These are phyloP conservation scores for Thymallus thymallus DNA, from an alignment of 2,113 vertebrate genomes.

Conservation along the genomic window DNA sequence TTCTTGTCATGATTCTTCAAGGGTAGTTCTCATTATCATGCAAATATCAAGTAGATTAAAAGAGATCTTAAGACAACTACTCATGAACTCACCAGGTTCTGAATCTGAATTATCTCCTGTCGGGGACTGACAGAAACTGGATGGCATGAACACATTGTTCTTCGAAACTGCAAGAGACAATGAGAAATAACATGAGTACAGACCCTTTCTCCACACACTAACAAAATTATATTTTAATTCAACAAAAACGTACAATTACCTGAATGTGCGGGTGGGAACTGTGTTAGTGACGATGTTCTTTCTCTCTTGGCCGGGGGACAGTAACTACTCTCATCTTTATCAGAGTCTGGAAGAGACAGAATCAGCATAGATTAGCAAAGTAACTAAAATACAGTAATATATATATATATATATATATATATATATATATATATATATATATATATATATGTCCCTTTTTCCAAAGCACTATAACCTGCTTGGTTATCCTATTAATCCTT, in stretches of 20 bases:
- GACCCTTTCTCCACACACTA: neutral
- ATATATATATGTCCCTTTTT: no score
- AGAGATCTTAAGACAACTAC: neutral
- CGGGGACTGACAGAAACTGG: slow-evolving; percentile 78
- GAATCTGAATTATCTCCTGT: slow-evolving; percentile 78
- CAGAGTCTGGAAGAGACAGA: slow-evolving; percentile 72
- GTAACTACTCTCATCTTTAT: slow-evolving; percentile 80
- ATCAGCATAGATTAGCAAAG: no score
- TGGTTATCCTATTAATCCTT: slow-evolving; percentile 36
- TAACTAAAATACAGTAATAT: neutral
- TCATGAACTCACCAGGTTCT: slow-evolving; percentile 70
- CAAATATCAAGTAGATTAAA: neutral
- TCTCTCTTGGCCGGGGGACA: slow-evolving; percentile 83
- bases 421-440: no score
- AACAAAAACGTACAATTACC: slow-evolving; percentile 58
- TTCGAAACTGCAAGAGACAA: slow-evolving; percentile 73
- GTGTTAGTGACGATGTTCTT: slow-evolving; percentile 81
- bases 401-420: no score
- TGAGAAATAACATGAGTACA: neutral
- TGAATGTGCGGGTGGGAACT: slow-evolving; percentile 81
- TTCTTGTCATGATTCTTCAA: neutral
- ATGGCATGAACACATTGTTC: slow-evolving; percentile 84
- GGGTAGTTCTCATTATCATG: neutral
- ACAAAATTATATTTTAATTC: no score
- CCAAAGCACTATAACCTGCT: no score